Conservation (phyloP, 2,113 vertebrate species). For the Emydocephalus ijimae region DNA sequence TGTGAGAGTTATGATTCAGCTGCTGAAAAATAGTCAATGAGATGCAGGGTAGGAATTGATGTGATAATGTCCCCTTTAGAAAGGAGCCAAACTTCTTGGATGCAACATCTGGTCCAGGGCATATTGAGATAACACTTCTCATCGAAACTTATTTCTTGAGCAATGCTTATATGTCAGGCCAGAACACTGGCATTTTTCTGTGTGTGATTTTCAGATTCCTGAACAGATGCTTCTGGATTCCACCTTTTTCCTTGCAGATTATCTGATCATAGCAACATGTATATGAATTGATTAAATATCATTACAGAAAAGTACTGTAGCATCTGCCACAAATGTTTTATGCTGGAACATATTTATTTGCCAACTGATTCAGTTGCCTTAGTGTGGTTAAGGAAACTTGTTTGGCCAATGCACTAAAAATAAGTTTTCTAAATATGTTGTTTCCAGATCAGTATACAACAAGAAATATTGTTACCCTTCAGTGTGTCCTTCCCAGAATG, state of each 20-base stretch:
- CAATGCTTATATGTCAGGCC: neutral
- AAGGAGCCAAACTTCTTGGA: neutral
- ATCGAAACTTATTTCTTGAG: neutral
- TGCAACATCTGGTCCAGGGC: neutral
- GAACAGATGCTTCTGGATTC: neutral
- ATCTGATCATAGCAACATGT: neutral
- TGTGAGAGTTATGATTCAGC: neutral
- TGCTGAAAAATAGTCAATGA: neutral
- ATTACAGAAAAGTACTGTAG: neutral
- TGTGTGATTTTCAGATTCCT: neutral
- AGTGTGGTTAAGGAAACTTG: neutral
- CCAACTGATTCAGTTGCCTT: neutral
- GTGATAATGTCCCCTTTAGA: neutral
- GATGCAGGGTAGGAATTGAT: neutral
- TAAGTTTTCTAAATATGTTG: neutral
- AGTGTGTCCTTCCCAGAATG: neutral
- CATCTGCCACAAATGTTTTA: neutral
- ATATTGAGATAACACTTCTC: neutral
- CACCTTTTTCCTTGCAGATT: neutral
- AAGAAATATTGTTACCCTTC: neutral
- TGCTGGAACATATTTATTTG: neutral
- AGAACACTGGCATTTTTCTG: neutral
- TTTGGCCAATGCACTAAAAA: neutral
- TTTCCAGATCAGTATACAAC: neutral
- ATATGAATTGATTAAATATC: neutral